Evolutionary conservation across 2,113 vertebrate species (phyloP), one percentile per base, ranked within the genome.

Genomic region (Nycticorax nycticorax): DNA sequence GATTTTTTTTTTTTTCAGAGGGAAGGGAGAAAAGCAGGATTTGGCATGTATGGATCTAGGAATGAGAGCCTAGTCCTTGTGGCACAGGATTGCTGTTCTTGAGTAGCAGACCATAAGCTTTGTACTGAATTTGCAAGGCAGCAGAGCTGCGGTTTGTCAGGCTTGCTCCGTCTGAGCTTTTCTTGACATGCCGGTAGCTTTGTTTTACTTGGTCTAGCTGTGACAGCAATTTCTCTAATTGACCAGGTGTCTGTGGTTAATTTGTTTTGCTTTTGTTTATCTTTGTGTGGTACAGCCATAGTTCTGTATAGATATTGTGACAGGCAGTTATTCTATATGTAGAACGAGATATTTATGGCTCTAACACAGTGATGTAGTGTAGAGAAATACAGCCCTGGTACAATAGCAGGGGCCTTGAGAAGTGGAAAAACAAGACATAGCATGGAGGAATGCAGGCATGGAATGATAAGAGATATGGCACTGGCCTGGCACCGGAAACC

Each of bases 31-130:
- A 50, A 32, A 16, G 0, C 18, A n/a, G 28, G 11, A 75, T 67
- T 72, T 0, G 0, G 19, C 6, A 55, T 1, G 0, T 67, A 35
- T 0, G 5, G 27, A 35, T 74, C 21, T 85, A 57, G 41, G n/a
- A 91, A 64, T 41, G 26, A 74, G 37, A 74, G 18, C 21, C 66
- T 85, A 8, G 4, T 57, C 56, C 47, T 52, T 88, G 55, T n/a
- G 62, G 32, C n/a, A n/a, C n/a, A 67, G 32, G 10, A 32, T 68
- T 83, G 24, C 26, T 30, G 5, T 74, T 82, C 20, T 78, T 0
- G 0, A 16, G 53, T 23, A 78, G 33, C 41, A 63, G 39, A 47
- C 33, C 37, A 32, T 60, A 32, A 41, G 24, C 26, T 93, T 86
- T 47, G 22, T 32, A 13, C 48, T 56, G n/a, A 89, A 41, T 47